Conservation (phyloP, 2,888 invertebrate species). For the Caenorhabditis sp. region DNA sequence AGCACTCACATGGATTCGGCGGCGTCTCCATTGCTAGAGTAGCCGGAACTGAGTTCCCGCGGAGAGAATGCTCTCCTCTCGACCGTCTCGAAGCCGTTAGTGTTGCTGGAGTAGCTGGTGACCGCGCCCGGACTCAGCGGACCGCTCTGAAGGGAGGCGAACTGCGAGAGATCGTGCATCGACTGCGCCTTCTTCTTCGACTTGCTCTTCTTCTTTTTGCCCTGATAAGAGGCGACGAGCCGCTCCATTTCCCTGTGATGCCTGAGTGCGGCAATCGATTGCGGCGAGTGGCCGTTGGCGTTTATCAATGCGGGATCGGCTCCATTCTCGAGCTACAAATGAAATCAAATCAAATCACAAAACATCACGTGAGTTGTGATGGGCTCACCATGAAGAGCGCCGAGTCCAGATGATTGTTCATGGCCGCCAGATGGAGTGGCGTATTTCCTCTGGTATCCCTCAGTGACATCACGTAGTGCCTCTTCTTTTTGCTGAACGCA, state of each 20-base stretch:
- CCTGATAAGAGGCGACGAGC: conserved; percentile 56
- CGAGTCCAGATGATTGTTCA: conserved; percentile 71
- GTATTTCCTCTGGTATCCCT: conserved; percentile 75
- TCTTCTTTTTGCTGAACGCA: conserved; percentile 67
- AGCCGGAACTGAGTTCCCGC: conserved; percentile 50
- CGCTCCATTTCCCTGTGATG: conserved; percentile 63
- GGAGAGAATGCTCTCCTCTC: conserved; percentile 50
- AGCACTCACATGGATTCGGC: conserved; percentile 52
- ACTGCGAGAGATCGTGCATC: conserved; percentile 47
- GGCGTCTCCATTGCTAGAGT: conserved; percentile 55
- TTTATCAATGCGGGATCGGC: conserved; percentile 70
- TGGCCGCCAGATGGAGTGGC: conserved; percentile 75
- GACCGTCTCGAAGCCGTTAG: conserved; percentile 30
- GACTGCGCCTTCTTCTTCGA: conserved; percentile 55
- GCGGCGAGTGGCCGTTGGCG: conserved; percentile 63
- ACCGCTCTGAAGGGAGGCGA: conserved; percentile 38
- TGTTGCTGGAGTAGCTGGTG: conserved; percentile 48
- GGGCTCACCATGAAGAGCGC: conserved; percentile 70
- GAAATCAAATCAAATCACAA: too few species aligned
- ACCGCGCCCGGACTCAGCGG: conserved; percentile 51
- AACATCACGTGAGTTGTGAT: too few species aligned
- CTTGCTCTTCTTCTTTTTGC: conserved; percentile 44
- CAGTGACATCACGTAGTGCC: conserved; percentile 63
- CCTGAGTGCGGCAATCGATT: conserved; percentile 67
- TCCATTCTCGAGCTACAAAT: conserved; percentile 73